phyloP scores from a whole-genome alignment of 2,888 invertebrate genomes.

The Neoitamus cyanurus region DNA sequence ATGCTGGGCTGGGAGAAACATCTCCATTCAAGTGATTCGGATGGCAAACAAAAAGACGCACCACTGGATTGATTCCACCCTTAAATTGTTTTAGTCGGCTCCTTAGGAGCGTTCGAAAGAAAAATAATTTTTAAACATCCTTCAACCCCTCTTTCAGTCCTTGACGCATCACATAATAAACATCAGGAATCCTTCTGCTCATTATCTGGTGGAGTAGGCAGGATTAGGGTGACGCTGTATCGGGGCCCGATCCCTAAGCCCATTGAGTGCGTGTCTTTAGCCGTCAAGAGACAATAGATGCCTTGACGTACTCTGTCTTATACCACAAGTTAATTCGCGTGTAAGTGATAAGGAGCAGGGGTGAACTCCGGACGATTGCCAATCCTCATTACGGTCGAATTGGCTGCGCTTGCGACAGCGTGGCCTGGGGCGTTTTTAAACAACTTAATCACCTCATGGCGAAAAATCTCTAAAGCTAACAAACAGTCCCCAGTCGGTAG shows the following conservation, averaged over 20 bases:
- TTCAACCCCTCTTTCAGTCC: background rate
- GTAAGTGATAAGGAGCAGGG: conserved; percentile 11
- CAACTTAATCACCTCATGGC: conserved; percentile 34
- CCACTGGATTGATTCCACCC: background rate
- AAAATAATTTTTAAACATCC: conserved; percentile 18
- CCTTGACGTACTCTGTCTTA: background rate
- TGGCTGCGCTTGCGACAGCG: background rate
- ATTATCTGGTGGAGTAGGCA: background rate
- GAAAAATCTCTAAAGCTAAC: conserved; percentile 31
- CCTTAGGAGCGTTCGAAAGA: background rate
- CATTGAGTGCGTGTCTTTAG: conserved; percentile 12
- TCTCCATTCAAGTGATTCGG: conserved; percentile 23
- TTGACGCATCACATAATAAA: background rate
- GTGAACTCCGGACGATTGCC: background rate
- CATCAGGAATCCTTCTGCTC: background rate
- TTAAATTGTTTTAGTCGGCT: background rate
- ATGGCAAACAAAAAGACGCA: conserved; percentile 14
- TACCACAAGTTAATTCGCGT: conserved; percentile 9
- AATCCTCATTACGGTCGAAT: background rate
- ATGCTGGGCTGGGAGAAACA: background rate
- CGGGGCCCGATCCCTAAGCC: background rate
- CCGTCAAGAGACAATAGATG: background rate
- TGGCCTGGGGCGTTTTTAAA: background rate
- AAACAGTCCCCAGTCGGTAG: background rate
- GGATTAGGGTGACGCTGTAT: background rate